Evolutionary conservation across 2,888 invertebrate species (phyloP), one percentile per base, ranked within the genome.

Genomic region (Leuctra nigra): DNA sequence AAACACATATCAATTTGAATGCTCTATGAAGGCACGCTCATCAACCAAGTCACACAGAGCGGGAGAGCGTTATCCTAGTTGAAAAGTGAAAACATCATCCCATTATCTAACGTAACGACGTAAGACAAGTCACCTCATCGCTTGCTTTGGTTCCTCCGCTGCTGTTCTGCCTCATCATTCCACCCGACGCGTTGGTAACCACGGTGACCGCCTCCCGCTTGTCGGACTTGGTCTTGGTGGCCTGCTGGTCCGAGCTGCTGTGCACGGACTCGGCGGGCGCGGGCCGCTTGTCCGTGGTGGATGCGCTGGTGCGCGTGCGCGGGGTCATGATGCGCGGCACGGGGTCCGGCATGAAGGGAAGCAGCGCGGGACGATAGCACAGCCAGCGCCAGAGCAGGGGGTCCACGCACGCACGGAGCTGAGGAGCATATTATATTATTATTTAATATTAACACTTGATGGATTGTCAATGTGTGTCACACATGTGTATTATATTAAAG

Each of bases 371-470:
- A 11, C 35, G 71, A 68, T 85, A 86, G 1, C 79, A 72, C n/a
- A 86, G 68, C 80, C 83, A 86, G 38, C 77, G 73, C 53, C 80
- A 75, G 11, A 86, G 67, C n/a, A 85, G 69, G 0, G 85, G 85
- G 68, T 86, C 85, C 1, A 84, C 65, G 29, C 77, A 77, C n/a
- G 52, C 59, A 3, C 53, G 50, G 1, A 59, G 53, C 59, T 59
- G 29, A 23, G 25, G 13, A n/a, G n/a, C n/a, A n/a, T n/a, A n/a
- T n/a, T n/a, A n/a, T n/a, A n/a, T n/a, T n/a, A n/a, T n/a, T n/a
- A n/a, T n/a, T n/a, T n/a, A n/a, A n/a, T n/a, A n/a, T n/a, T n/a
- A n/a, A n/a, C n/a, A n/a, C n/a, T n/a, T n/a, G n/a, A n/a, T n/a
- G n/a, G n/a, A n/a, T n/a, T n/a, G n/a, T n/a, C n/a, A n/a, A n/a